Base-by-base conservation (phyloP, 2,888 invertebrate species). In the Melieria picta region DNA sequence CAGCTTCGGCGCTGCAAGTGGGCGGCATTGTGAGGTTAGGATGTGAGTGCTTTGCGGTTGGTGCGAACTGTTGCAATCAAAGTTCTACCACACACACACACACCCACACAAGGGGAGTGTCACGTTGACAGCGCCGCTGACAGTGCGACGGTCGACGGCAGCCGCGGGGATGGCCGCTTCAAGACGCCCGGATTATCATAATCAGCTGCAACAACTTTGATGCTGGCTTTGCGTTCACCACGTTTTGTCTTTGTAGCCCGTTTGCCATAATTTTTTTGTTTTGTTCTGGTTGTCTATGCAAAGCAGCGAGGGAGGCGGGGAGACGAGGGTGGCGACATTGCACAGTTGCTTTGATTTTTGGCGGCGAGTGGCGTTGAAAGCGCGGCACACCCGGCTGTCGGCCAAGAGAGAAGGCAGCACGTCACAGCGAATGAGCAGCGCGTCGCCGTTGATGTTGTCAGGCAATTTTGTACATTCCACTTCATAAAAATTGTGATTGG, bases 401-500 rank as follows among this genome's bases (percentile, higher is more conserved):
- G 57, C 16, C 57, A 52, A 69, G 65, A 64, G 47, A 69, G 65
- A 74, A 73, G 72, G 70, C 74, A 69, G 71, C 75, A 77, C 77
- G 78, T 76, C 79, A 77, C 76, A 66, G 70, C 75, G 73, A 74
- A 78, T 77, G 74, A 78, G 76, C 69, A 74, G 71, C 73, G 72
- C 75, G 68, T 72, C 75, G 74, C 74, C 70, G 74, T 73, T 72
- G 78, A 73, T 77, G 78, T 79, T 80, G 81, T 80, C 81, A 82
- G 79, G 79, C 81, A 81, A 84, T 83, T 82, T 80, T 74, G 77
- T 77, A 79, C 79, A 80, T 84, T 83, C 80, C 84, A 83, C 81
- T 81, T 82, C 80, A 84, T 83, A 82, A 81, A 81, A 83, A 84
- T 80, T 81, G 79, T 83, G 85, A 85, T 85, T 85, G 85, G 83